Percentiles rank a stretch among this genome's conserved stretches.
phyloP scores from a whole-genome alignment of 2,113 vertebrate genomes.

The Pseudorhombus dupliciocellatus region DNA sequence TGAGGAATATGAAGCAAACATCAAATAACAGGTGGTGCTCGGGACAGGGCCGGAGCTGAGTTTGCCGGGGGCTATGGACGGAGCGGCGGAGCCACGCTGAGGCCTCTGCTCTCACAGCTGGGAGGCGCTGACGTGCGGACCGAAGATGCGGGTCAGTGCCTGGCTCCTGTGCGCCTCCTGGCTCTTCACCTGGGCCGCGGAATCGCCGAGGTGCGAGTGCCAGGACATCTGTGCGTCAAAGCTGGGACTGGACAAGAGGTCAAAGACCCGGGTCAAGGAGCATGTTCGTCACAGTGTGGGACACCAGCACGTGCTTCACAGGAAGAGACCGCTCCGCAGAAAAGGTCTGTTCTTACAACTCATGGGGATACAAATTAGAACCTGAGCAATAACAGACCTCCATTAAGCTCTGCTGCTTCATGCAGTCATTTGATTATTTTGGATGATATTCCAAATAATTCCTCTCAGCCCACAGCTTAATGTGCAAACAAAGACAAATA shows the following conservation, averaged over 20 bases:
- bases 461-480: no score
- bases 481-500: no score
- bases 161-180: slow-evolving; percentile 75
- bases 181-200: slow-evolving; percentile 71
- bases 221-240: slow-evolving; percentile 67
- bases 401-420: not conserved
- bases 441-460: no score
- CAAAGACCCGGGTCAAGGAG: slow-evolving; percentile 65
- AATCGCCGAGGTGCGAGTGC: slow-evolving; percentile 68
- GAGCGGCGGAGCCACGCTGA: slow-evolving; percentile 13
- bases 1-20: slow-evolving; percentile 68
- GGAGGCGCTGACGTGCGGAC: slow-evolving; percentile 2
- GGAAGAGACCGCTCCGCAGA: slow-evolving; percentile 65
- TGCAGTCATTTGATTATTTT: not conserved
- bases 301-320: slow-evolving; percentile 56
- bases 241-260: slow-evolving; percentile 36
- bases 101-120: not conserved
- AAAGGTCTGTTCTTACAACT: slow-evolving; percentile 70
- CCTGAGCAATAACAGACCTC: not conserved
- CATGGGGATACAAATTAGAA: no score
- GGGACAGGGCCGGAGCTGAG: slow-evolving; percentile 55
- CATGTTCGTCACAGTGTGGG: slow-evolving; percentile 54
- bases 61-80: slow-evolving; percentile 28
- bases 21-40: slow-evolving; percentile 64
- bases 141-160: slow-evolving; percentile 76